Percentiles rank a stretch among this genome's conserved stretches.
Evolutionary conservation across 2,113 vertebrate genomes (phyloP).

Genomic region (Myiagra hebetior): DNA sequence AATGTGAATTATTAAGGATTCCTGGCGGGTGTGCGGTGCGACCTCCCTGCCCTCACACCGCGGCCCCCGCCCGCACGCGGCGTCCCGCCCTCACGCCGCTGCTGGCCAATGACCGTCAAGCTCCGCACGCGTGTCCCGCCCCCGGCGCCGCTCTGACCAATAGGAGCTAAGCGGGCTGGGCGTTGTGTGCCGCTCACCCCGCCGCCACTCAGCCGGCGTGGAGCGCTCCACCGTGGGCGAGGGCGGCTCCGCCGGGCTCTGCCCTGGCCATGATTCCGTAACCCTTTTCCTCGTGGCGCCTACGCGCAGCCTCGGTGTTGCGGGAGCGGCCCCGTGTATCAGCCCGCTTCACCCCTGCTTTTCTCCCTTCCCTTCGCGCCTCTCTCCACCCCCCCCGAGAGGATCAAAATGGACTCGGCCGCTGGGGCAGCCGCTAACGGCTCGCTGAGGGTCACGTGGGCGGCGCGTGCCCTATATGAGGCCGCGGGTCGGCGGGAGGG

Average conservation of each 20-base stretch:
- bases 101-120: neutral
- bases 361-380: neutral
- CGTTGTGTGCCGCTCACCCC: too few species aligned
- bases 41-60: fast-evolving
- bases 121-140: fast-evolving
- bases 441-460: neutral
- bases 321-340: fast-evolving
- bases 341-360: fast-evolving
- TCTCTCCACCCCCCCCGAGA: fast-evolving
- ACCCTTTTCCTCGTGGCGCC: fast-evolving
- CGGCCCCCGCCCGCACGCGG: too few species aligned
- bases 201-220: fast-evolving
- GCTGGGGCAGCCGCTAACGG: neutral
- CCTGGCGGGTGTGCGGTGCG: fast-evolving
- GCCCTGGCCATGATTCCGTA: neutral
- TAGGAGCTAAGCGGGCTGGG: neutral
- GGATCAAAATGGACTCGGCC: neutral
- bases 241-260: fast-evolving
- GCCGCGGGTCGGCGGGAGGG: fast-evolving
- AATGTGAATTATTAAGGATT: neutral
- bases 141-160: neutral
- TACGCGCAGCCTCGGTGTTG: fast-evolving
- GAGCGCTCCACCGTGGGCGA: neutral
- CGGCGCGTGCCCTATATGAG: neutral
- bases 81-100: neutral